Evolutionary conservation across 2,797 vertebrate species (phyloP).

Genomic region (Paramormyrops hopkinsi): DNA sequence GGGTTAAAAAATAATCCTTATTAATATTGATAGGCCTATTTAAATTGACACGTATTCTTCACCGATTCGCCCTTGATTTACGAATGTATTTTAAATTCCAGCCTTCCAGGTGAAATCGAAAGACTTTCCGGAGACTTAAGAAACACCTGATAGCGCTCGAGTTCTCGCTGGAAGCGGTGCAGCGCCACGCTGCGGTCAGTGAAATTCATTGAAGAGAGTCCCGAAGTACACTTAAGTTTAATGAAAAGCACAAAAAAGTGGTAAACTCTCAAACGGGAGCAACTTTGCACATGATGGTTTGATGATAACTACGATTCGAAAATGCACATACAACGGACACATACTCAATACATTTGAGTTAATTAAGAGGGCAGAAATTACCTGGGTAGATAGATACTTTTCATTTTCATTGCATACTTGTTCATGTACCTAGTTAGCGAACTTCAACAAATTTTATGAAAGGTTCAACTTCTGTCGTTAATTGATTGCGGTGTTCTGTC

Average conservation of each 20-base stretch:
- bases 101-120: not conserved
- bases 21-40: not conserved
- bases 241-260: not conserved
- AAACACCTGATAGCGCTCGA: not conserved
- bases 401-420: not conserved
- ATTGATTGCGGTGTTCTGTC: not conserved
- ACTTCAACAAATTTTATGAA: not conserved
- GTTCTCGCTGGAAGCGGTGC: not conserved
- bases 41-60: not conserved
- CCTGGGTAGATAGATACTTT: not conserved
- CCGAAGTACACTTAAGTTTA: not conserved
- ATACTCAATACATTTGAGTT: not conserved
- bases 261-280: not conserved
- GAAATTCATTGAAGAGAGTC: not conserved
- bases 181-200: slow-evolving; percentile 1
- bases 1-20: not conserved
- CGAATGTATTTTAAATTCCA: not conserved
- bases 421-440: not conserved
- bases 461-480: not conserved
- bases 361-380: not conserved
- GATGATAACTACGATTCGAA: not conserved
- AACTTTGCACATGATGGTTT: not conserved
- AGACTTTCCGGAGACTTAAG: not conserved
- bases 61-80: not conserved
- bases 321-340: not conserved